Percentiles rank a stretch among this genome's conserved stretches.
Conservation (phyloP, 2,888 invertebrate genomes). For the Drosophila kambysellisi region DNA sequence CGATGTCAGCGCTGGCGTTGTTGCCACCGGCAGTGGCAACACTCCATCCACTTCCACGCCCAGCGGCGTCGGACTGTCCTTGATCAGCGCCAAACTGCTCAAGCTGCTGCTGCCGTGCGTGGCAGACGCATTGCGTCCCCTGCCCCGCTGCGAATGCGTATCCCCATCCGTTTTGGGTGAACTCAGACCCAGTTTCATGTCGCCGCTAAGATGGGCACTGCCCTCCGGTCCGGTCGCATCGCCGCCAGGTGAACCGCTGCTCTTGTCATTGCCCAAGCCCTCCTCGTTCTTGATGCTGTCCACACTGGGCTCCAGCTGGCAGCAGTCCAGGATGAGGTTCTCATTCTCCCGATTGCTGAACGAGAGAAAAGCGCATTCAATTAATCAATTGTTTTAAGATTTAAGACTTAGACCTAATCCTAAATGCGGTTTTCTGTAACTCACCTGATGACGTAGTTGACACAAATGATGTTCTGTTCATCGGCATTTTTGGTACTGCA, state of each 20-base stretch:
- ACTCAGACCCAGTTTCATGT: slow-evolving; percentile 80
- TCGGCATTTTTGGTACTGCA: slow-evolving; percentile 98
- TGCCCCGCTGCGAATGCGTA: slow-evolving; percentile 77
- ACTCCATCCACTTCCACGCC: slow-evolving; percentile 74
- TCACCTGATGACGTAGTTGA: slow-evolving; percentile 98
- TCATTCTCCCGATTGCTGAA: slow-evolving; percentile 89
- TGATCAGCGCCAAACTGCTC: slow-evolving; percentile 77
- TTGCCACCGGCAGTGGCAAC: slow-evolving; percentile 71
- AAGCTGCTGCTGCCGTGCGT: slow-evolving; percentile 71
- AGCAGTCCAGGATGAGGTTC: slow-evolving; percentile 96
- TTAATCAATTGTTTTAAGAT: background rate
- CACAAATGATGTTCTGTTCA: slow-evolving; percentile 98
- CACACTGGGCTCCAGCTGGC: slow-evolving; percentile 94
- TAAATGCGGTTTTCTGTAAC: slow-evolving; percentile 1
- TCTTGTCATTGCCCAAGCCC: slow-evolving; percentile 88
- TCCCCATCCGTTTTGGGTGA: slow-evolving; percentile 85
- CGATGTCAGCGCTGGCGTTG: slow-evolving; percentile 53
- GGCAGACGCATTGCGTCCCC: slow-evolving; percentile 78
- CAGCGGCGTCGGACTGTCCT: slow-evolving; percentile 77
- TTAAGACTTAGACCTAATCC: too few relatives aligned
- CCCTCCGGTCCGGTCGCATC: slow-evolving; percentile 87
- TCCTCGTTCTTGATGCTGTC: slow-evolving; percentile 92
- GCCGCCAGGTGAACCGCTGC: slow-evolving; percentile 95
- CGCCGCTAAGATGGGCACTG: slow-evolving; percentile 66
- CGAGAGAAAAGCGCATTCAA: background rate